Conservation (phyloP, 2,888 invertebrate genomes). For the Nomada hirtipes region DNA sequence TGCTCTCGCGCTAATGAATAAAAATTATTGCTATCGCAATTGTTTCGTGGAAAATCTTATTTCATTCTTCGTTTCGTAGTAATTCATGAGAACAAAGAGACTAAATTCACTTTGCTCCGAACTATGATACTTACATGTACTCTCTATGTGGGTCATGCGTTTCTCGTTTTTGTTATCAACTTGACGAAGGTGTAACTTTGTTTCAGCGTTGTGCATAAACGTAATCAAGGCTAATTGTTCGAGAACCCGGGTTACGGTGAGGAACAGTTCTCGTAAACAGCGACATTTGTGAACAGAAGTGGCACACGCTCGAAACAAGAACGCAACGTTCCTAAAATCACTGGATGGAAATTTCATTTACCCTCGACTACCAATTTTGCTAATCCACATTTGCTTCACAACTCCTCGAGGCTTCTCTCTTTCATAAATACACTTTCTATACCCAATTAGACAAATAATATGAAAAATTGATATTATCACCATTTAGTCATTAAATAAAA, state of each 20-base stretch:
- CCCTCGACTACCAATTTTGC: conserved; percentile 2
- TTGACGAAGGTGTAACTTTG: conserved; percentile 5
- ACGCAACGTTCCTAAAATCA: conserved; percentile 18
- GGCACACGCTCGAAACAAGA: conserved; percentile 3
- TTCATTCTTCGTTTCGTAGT: not conserved
- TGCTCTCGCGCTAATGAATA: not conserved
- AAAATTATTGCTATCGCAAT: not conserved
- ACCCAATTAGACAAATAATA: too few species aligned
- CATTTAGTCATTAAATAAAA: too few species aligned
- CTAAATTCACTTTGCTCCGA: not conserved
- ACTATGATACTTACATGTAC: not conserved
- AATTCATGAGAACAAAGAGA: not conserved
- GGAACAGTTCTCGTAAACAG: conserved; percentile 30
- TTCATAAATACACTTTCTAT: too few species aligned
- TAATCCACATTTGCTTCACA: too few species aligned
- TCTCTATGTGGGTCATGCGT: not conserved
- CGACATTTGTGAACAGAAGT: conserved; percentile 8
- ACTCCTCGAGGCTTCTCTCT: too few species aligned
- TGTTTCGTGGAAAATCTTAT: not conserved
- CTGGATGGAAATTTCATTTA: conserved; percentile 12
- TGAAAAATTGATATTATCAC: too few species aligned
- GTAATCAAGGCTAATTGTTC: conserved; percentile 45
- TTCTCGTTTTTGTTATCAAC: conserved; percentile 7
- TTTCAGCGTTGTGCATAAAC: conserved; percentile 17
- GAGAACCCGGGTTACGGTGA: conserved; percentile 16